A percentile compares a stretch with the other conserved stretches of the same genome.
These are phyloP conservation scores for Dendronephthya gigantea DNA, from an alignment of 64 coral and sea anemone genomes.

Conservation along the genomic window DNA sequence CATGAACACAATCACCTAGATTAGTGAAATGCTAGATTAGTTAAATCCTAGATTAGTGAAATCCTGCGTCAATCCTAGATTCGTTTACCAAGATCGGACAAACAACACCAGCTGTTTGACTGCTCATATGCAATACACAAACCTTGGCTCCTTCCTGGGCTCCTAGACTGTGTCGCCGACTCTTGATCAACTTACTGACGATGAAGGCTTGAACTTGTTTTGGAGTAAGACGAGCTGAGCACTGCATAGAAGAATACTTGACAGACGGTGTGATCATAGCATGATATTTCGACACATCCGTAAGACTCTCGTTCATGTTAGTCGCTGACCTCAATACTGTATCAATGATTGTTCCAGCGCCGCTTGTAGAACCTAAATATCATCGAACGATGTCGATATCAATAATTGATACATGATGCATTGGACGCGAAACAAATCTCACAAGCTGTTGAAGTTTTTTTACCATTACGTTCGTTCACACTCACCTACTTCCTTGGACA, in stretches of 20 bases:
- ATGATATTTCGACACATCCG: background rate
- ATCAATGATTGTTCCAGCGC: background rate
- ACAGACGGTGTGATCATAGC: background rate
- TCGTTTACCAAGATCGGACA: too few relatives aligned
- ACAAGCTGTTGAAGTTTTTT: background rate
- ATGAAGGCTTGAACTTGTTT: background rate
- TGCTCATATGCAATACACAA: too few relatives aligned
- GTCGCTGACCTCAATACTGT: background rate
- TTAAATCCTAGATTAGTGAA: too few relatives aligned
- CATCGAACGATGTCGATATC: background rate
- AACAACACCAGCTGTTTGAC: background rate
- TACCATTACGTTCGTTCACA: background rate
- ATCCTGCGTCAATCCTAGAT: too few relatives aligned
- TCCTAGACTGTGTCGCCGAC: background rate
- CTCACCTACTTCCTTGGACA: constrained; percentile 37
- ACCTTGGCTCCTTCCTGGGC: background rate
- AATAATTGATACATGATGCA: too few relatives aligned
- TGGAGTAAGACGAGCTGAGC: background rate
- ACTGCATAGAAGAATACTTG: background rate
- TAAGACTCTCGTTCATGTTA: background rate
- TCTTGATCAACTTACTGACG: background rate
- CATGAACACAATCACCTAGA: constrained; percentile 64
- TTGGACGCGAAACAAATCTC: too few relatives aligned
- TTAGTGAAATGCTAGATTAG: too few relatives aligned
- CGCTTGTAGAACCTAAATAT: background rate